These are phyloP conservation scores for Tringa solitaria DNA, from an alignment of 2,113 vertebrate genomes.

Conservation along the genomic window DNA sequence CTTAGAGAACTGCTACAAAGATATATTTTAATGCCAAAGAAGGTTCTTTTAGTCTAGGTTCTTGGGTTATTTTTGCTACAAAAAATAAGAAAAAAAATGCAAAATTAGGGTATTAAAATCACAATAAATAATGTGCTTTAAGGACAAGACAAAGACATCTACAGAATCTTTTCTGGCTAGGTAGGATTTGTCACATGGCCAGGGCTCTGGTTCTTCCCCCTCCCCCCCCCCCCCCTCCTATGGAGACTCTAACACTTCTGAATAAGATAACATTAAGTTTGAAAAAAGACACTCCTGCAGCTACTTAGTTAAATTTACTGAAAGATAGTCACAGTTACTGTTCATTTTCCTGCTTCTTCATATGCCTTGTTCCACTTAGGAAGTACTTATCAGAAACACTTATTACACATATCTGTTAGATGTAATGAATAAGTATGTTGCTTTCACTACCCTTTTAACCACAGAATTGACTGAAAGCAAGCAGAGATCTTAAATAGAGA, in stretches of 20 bases:
- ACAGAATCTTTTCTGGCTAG: background rate
- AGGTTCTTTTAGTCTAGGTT: background rate
- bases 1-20: background rate
- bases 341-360: background rate
- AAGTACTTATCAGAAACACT: constrained; percentile 19
- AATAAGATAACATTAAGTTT: background rate
- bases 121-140: background rate
- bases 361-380: background rate
- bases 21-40: background rate
- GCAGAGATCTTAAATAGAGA: constrained; percentile 3
- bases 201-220: background rate
- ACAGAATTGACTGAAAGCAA: constrained; percentile 13
- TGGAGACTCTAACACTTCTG: background rate
- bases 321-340: background rate
- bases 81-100: background rate
- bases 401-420: constrained; percentile 15
- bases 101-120: background rate
- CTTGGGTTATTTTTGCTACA: background rate
- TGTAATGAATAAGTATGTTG: background rate
- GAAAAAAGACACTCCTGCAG: background rate
- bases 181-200: background rate
- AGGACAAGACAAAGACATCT: background rate
- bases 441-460: constrained; percentile 26
- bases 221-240: background rate
- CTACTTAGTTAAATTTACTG: background rate